Evolutionary conservation across 64 coral and sea anemone species (phyloP), one percentile per base, ranked within the genome.

Genomic region (Orbicella faveolata): DNA sequence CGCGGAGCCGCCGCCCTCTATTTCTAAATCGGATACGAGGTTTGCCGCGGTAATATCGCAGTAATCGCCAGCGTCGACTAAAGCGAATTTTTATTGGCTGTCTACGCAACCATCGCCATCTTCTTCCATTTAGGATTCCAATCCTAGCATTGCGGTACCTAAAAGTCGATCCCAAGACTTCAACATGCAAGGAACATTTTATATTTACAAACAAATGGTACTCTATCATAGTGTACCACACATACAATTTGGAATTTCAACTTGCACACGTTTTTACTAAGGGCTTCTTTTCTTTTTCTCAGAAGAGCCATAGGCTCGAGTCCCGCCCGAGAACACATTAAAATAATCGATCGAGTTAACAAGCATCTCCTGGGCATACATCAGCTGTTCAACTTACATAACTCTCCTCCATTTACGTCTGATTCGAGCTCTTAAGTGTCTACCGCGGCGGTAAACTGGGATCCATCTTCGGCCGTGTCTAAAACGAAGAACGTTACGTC

Each of bases 401-500:
- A 85, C 15, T 72, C 2, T 70, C 72, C 21, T 85, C 82, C 65
- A 85, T 26, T 23, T 73, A 11, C 82, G 20, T 10, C 21, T 9
- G 20, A 68, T 72, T 66, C 39, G 63, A 15, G 35, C 21, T 26
- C 41, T 66, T 14, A 85, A 44, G 8, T 72, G 26, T 33, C 82
- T 73, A 15, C 62, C 62, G 21, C 65, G 37, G 21, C 82, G 82
- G 34, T 72, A 85, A 13, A 85, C 82, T 30, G 6, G 16, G 13
- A 33, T 70, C 82, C 82, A 85, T 16, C 41, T 52, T 34, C 2
- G 9, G 34, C 65, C 20, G 53, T 72, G 33, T 25, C 14, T 39
- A 66, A 85, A 85, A 52, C 39, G 63, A 85, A 85, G 65, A 85
- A 85, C 23, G 39, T 85, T 85, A 30, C 37, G 63, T n/a, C 65